Evolutionary conservation across 37 sponge, comb jelly and placozoan species (phyloP), one percentile per base, ranked within the genome.

Genomic region (Ephydatia muelleri): DNA sequence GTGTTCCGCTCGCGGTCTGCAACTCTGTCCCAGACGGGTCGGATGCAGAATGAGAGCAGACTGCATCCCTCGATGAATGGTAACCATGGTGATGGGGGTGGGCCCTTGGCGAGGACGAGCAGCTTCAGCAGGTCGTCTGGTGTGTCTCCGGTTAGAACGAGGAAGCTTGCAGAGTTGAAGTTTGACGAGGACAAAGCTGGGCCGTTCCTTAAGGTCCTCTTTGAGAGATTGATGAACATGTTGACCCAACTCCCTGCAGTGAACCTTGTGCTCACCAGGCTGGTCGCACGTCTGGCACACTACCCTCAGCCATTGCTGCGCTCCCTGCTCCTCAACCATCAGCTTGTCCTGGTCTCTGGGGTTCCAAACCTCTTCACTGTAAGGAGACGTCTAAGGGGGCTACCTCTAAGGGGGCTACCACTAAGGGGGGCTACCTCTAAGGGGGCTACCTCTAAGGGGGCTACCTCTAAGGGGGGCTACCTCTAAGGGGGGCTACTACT

Each of bases 221-320:
- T 92, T 38, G 96, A 90, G 47, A 89, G 84, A 67, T 39, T 95
- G 33, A 16, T 77, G 12, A 64, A 74, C 21, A 81, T 90, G 77
- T 80, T 95, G 65, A 4, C 49, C 72, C 82, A 70, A 22, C 91
- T 88, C 16, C 86, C 87, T 16, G 37, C 72, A 8, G 77, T 88
- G 47, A 89, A 85, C 40, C 71, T 92, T 6, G 70, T 90, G n/a
- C 43, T 95, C 48, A 92, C 90, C 2, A 66, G 64, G 65, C 67
- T 92, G 36, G 38, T 95, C 23, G 65, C 90, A 65, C 82, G 93
- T 0, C 67, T 95, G 64, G 86, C 88, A 6, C 83, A 84, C 66
- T 95, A 85, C 77, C 96, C 93, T 14, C 96, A 95, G 65, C 96
- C 96, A 5, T 82, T 95, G 43, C 78, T 95, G 0, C 64, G 91